Evolutionary conservation across 2,113 vertebrate species (phyloP), one percentile per base, ranked within the genome.

Genomic region (Calypte anna): DNA sequence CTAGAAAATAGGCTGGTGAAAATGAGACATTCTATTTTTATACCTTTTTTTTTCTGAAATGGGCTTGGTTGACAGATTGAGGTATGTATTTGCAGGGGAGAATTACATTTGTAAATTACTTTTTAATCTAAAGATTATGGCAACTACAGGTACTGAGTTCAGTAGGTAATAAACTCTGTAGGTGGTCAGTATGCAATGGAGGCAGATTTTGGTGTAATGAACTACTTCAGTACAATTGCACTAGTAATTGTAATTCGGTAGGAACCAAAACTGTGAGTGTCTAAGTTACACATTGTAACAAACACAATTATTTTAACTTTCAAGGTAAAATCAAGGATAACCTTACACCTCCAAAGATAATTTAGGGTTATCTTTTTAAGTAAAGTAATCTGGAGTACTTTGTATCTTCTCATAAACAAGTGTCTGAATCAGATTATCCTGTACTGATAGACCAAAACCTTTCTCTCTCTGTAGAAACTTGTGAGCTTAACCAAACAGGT

Each of bases 401-500:
- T 17, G 2, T 53, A 55, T 18, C 14, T 75, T 50, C 69, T 91
- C 0, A 1, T 76, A 89, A 93, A 64, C 66, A 87, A 12, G 62
- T 44, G 3, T 25, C 20, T 82, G 54, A 87, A 82, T 64, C 36
- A 17, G 77, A 79, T 86, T 14, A 61, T 53, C 46, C 53, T 23
- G 77, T 86, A 21, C 38, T 77, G 87, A 76, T 83, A 74, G 85
- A 46, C n/a, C 7, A 53, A 53, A 55, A 77, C 57, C 21, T 90
- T 17, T 79, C 69, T 36, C 14, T n/a, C 58, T 82, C 66, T 63
- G 91, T n/a, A 92, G 54, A 73, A 88, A 85, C 30, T 78, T 93
- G 57, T 76, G 64, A 88, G 87, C 67, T 79, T 76, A 64, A 74
- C 75, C 77, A 90, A 80, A 90, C 66, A 5, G 44, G 94, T 91